These are phyloP conservation scores for Holacanthus passer DNA, from an alignment of 2,113 vertebrate species.

Conservation along the genomic window DNA sequence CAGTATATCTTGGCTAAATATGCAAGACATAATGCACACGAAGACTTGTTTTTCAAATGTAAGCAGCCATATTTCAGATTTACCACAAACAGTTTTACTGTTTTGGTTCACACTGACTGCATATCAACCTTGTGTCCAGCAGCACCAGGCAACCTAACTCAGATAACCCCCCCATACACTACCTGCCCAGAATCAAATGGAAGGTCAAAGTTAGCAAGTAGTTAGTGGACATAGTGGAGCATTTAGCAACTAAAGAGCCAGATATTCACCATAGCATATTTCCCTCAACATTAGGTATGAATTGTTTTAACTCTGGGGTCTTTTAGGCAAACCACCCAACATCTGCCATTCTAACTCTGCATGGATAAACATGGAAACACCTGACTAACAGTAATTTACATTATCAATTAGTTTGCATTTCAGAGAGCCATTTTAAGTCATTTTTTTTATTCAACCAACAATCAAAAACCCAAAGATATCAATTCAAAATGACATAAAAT, in stretches of 20 bases:
- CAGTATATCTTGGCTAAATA: constrained; percentile 1
- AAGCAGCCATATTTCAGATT: background rate
- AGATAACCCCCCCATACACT: too few relatives aligned
- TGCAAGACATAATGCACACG: background rate
- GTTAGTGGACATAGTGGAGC: background rate
- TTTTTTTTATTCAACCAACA: background rate
- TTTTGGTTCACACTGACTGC: background rate
- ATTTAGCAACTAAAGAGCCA: background rate
- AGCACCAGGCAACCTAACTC: too few relatives aligned
- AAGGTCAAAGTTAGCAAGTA: background rate
- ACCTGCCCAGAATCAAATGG: background rate
- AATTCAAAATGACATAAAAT: background rate
- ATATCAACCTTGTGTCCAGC: background rate
- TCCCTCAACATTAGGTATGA: background rate
- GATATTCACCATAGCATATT: background rate
- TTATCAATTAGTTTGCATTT: background rate
- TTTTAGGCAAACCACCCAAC: background rate
- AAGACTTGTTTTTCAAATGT: background rate
- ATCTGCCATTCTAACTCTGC: background rate
- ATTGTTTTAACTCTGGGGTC: background rate
- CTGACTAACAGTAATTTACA: background rate
- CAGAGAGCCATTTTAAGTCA: background rate
- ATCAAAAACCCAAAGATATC: background rate
- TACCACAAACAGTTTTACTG: background rate
- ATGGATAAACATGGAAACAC: background rate